Evolutionary conservation across 2,888 invertebrate genomes (phyloP).

Genomic region (Drosophila austrosaltans): DNA sequence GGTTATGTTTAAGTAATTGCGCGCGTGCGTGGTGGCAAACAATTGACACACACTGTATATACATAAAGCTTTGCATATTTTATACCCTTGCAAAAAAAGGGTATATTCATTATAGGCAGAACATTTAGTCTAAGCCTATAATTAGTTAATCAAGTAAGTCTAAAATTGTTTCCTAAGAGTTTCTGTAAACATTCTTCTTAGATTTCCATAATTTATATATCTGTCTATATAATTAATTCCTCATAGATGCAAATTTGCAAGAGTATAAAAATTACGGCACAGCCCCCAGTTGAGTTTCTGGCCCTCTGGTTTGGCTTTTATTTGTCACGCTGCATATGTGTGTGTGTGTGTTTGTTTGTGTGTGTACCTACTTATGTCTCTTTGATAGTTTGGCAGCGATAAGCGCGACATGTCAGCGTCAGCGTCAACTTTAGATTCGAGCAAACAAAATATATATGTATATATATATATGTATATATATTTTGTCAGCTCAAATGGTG

Average conservation of each 20-base stretch:
- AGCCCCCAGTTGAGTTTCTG: not conserved
- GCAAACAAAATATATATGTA: slow-evolving; percentile 9
- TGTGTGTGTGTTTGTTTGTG: slow-evolving; percentile 50
- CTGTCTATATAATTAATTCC: not conserved
- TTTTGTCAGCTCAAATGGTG: slow-evolving; percentile 80
- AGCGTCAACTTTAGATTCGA: slow-evolving; percentile 65
- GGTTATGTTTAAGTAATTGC: slow-evolving; percentile 75
- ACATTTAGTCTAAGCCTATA: too few species aligned
- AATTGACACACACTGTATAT: slow-evolving; percentile 73
- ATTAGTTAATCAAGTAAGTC: too few species aligned
- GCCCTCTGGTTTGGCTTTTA: slow-evolving; percentile 36
- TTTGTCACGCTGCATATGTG: slow-evolving; percentile 12
- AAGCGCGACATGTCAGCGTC: slow-evolving; percentile 80
- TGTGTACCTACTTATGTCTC: slow-evolving; percentile 31
- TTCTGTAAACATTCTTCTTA: too few species aligned
- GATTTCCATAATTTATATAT: not conserved
- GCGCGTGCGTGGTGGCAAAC: slow-evolving; percentile 80
- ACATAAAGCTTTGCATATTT: slow-evolving; percentile 33
- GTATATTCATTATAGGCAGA: not conserved
- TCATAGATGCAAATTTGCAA: not conserved
- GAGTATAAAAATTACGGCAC: not conserved
- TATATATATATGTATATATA: slow-evolving; percentile 49
- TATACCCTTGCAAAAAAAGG: slow-evolving; percentile 23
- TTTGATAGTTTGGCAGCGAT: slow-evolving; percentile 77
- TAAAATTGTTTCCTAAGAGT: too few species aligned